These are phyloP conservation scores for Molossus molossus DNA, from an alignment of 2,797 vertebrate genomes.

Conservation along the genomic window DNA sequence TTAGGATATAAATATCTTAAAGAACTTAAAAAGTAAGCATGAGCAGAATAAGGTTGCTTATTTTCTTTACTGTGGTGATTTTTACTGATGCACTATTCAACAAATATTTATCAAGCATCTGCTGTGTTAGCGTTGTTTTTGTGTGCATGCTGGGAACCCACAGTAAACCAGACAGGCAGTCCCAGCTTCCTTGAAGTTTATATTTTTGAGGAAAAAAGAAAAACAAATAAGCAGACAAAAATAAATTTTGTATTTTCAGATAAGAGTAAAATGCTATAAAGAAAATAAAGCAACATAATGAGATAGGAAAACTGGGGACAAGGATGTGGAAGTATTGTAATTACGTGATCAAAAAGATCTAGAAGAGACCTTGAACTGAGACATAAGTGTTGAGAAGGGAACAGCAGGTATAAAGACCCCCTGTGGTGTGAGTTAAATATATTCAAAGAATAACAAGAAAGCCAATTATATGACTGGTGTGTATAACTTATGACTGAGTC, in stretches of 20 bases:
- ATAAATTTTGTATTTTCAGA: conserved; percentile 3
- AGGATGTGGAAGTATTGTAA: background rate
- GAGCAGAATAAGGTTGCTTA: background rate
- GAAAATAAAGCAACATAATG: conserved; percentile 14
- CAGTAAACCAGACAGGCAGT: background rate
- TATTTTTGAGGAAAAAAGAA: conserved; percentile 18
- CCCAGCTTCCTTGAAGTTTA: background rate
- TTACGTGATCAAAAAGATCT: background rate
- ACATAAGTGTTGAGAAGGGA: background rate
- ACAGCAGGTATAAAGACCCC: background rate
- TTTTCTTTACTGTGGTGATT: conserved; percentile 4
- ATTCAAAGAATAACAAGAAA: conserved; percentile 3
- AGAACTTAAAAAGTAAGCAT: background rate
- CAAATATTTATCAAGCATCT: conserved; percentile 41
- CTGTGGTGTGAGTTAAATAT: background rate
- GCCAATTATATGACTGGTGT: background rate
- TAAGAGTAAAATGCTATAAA: background rate
- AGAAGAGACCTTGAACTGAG: background rate
- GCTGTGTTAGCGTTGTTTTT: background rate
- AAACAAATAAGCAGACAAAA: conserved; percentile 54
- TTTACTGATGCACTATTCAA: background rate
- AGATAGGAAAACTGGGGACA: background rate
- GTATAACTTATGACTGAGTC: background rate
- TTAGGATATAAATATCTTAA: conserved; percentile 22
- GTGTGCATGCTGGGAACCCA: conserved; percentile 34